Evolutionary conservation across 2,888 invertebrate genomes (phyloP), one percentile per base, ranked within the genome.

Genomic region (Acrobasis repandana): DNA sequence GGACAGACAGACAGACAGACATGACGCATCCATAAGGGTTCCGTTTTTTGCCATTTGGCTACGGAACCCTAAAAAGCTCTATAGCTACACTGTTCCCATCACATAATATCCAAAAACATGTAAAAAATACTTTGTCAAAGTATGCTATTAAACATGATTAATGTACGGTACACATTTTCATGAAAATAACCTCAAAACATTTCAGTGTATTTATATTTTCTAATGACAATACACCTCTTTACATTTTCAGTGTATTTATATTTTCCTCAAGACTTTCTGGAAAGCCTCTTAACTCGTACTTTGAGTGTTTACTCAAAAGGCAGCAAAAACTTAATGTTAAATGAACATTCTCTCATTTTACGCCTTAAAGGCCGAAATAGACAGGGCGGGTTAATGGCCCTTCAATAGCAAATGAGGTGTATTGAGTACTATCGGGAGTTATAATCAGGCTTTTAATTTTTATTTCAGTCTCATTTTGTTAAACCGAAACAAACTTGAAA

Each of bases 401-500:
- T 51, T 51, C 51, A 51, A 51, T 33, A 51, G 51, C 33, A 15
- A 51, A 51, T 51, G 51, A 34, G 51, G n/a, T n/a, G n/a, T 51
- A 51, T 33, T 51, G 51, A 51, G 51, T n/a, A n/a, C 33, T 28
- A 51, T 51, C 34, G 54, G 38, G 38, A 18, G 16, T 38, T n/a
- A 34, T 16, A 54, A 38, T 54, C 54, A 54, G 11, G 34, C n/a
- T n/a, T 52, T 52, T 52, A 52, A 36, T 36, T 52, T 52, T 52
- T n/a, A 43, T 43, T 14, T 14, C 6, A 11, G 43, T 4, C 43
- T 43, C 43, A n/a, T 43, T 43, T 11, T 10, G 43, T 43, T 43
- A 1, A 1, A n/a, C 11, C 2, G 3, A 43, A 14, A 43, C 43
- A 43, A 43, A 43, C 4, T 43, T 43, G 43, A 43, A 43, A 14